phyloP scores from a whole-genome alignment of 2,797 vertebrate genomes.

The Tenualosa thibaudeaui region DNA sequence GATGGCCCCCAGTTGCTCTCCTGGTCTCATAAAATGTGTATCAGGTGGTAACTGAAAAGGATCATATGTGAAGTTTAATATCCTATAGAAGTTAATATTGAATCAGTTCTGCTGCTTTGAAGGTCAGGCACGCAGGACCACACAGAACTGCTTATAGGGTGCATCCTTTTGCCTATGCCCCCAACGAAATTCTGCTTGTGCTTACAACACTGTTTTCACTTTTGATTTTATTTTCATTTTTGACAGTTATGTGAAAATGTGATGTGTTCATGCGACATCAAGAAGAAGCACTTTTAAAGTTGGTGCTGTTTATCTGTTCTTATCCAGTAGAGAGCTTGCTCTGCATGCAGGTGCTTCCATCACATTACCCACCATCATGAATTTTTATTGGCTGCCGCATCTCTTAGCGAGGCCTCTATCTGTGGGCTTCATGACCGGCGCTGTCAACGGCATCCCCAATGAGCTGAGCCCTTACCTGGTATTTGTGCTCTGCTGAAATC shows the following conservation, averaged over 20 bases:
- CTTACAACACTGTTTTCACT: neutral
- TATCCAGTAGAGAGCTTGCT: constrained; percentile 11
- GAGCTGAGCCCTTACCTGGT: constrained; percentile 35
- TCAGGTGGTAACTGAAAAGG: neutral
- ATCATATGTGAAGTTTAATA: neutral
- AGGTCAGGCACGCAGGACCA: neutral
- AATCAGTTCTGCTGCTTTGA: neutral
- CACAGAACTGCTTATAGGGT: neutral
- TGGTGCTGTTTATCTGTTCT: neutral
- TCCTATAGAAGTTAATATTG: neutral
- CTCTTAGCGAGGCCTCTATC: constrained; percentile 38
- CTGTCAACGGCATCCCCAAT: constrained; percentile 41
- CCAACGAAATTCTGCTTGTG: constrained; percentile 11
- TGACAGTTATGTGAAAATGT: neutral
- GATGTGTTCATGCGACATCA: neutral
- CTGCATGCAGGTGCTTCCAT: constrained; percentile 42
- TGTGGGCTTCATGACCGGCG: constrained; percentile 19
- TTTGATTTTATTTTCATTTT: neutral
- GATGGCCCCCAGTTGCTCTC: neutral
- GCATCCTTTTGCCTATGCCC: neutral
- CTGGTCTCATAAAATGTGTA: neutral
- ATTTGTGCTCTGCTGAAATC: constrained; percentile 24
- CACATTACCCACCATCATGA: constrained; percentile 48
- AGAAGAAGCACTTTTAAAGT: neutral
- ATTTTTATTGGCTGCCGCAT: constrained; percentile 50